Conservation (phyloP, 1,140 invertebrate species). For the Diachasma alloeum region DNA sequence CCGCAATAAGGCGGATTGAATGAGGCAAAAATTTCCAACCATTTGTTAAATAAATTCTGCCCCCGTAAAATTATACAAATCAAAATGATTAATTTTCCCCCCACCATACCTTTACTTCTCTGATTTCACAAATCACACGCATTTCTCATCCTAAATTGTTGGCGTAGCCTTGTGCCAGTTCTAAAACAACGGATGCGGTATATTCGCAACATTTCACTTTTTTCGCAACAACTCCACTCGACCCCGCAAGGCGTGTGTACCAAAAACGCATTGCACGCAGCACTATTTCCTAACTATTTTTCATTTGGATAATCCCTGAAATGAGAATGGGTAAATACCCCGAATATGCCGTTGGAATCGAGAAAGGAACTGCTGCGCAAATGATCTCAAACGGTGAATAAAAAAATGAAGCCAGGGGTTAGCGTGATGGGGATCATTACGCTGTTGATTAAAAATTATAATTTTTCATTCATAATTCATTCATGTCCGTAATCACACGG, state of each 20-base stretch:
- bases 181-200: slow-evolving; percentile 32
- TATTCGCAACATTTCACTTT: slow-evolving; percentile 48
- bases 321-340: neutral
- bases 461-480: slow-evolving; percentile 41
- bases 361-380: neutral
- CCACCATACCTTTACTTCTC: neutral
- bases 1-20: no score
- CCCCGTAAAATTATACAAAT: neutral
- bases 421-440: slow-evolving; percentile 34
- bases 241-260: slow-evolving; percentile 23
- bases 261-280: slow-evolving; percentile 50
- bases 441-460: slow-evolving; percentile 33
- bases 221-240: slow-evolving; percentile 50
- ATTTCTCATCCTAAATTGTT: slow-evolving; percentile 15
- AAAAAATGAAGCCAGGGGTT: slow-evolving; percentile 26
- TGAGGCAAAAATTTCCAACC: neutral
- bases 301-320: neutral
- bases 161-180: slow-evolving; percentile 12
- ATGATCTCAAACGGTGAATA: neutral
- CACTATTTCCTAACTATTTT: slow-evolving; percentile 14
- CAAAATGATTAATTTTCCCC: neutral
- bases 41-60: neutral
- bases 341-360: neutral
- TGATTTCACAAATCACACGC: slow-evolving; percentile 8
- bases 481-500: slow-evolving; percentile 33